phyloP scores from a whole-genome alignment of 2,888 invertebrate species.

The Pheosia gnoma region DNA sequence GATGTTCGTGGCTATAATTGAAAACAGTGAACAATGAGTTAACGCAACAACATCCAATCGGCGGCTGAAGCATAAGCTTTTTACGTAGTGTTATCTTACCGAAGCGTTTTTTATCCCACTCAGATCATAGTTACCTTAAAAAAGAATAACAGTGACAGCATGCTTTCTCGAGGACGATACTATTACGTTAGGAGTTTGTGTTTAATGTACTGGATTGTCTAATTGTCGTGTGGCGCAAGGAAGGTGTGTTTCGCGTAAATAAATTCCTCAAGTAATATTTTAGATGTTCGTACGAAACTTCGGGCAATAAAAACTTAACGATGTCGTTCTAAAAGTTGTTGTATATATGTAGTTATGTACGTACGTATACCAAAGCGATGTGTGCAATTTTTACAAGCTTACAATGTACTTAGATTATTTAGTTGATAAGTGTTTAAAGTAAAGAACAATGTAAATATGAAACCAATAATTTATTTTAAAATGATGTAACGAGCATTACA shows the following conservation, averaged over 20 bases:
- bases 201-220: not conserved
- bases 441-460: slow-evolving; percentile 56
- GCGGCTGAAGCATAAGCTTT: too few species aligned
- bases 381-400: slow-evolving; percentile 84
- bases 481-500: slow-evolving; percentile 33
- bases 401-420: slow-evolving; percentile 67
- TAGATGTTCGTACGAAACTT: slow-evolving; percentile 61
- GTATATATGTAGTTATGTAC: slow-evolving; percentile 82
- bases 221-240: not conserved
- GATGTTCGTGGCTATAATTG: not conserved
- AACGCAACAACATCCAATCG: too few species aligned
- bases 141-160: too few species aligned
- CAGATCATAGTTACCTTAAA: too few species aligned
- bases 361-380: slow-evolving; percentile 83
- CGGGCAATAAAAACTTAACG: slow-evolving; percentile 75
- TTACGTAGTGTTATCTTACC: too few species aligned
- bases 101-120: too few species aligned
- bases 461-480: slow-evolving; percentile 45
- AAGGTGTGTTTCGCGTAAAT: slow-evolving; percentile 3
- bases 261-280: slow-evolving; percentile 5
- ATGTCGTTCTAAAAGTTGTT: slow-evolving; percentile 61
- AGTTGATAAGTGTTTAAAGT: slow-evolving; percentile 62
- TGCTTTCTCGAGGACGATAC: too few species aligned
- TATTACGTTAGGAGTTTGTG: too few species aligned
- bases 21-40: not conserved